A percentile compares a stretch with the other conserved stretches of the same genome.
phyloP scores from a whole-genome alignment of 2,797 vertebrate genomes.

The Alfaro cultratus region DNA sequence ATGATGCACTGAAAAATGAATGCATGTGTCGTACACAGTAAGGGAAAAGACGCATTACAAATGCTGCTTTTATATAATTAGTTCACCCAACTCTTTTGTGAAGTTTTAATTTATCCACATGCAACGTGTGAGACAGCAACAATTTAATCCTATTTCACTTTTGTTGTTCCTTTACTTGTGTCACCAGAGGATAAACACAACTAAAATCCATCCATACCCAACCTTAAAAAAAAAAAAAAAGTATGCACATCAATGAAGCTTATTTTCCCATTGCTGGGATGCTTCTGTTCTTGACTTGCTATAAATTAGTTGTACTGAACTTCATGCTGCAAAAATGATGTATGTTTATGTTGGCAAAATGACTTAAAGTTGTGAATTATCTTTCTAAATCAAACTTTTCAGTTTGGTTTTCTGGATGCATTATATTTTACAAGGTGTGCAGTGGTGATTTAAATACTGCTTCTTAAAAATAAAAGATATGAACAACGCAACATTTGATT shows the following conservation, averaged over 20 bases:
- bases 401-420: background rate
- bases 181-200: constrained; percentile 25
- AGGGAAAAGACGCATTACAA: background rate
- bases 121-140: constrained; percentile 23
- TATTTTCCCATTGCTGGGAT: background rate
- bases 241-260: background rate
- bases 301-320: background rate
- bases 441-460: background rate
- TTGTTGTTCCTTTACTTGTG: constrained; percentile 12
- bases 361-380: background rate
- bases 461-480: background rate
- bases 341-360: background rate
- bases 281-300: background rate
- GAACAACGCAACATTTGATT: background rate
- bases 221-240: background rate
- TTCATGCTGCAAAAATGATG: background rate
- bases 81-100: background rate
- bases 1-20: background rate
- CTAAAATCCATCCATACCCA: constrained; percentile 18
- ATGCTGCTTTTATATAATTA: background rate
- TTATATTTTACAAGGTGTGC: background rate
- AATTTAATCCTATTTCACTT: constrained; percentile 11
- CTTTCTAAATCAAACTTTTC: background rate
- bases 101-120: constrained; percentile 13
- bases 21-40: background rate